Evolutionary conservation across 2,888 invertebrate species (phyloP).

Genomic region (Cataglyphis cursor): DNA sequence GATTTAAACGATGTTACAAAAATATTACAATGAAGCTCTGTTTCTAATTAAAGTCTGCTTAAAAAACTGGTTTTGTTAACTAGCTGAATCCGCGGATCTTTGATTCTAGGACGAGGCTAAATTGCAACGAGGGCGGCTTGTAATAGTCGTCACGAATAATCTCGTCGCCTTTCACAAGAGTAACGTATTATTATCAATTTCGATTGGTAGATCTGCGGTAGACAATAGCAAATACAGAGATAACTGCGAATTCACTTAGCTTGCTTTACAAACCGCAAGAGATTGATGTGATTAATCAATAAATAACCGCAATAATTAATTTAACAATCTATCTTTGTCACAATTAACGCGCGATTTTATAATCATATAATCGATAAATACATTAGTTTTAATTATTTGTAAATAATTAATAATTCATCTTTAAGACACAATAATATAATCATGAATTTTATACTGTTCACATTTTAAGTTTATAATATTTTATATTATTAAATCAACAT

Average conservation of each 20-base stretch:
- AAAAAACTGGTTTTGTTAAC: neutral
- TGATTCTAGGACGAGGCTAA: slow-evolving; percentile 41
- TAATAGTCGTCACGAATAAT: slow-evolving; percentile 34
- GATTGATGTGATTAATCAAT: neutral
- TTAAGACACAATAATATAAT: neutral
- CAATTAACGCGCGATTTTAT: neutral
- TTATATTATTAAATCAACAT: neutral
- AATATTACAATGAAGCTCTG: neutral
- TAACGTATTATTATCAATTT: slow-evolving; percentile 21
- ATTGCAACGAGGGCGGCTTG: slow-evolving; percentile 28
- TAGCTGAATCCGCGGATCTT: slow-evolving; percentile 28
- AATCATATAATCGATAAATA: neutral
- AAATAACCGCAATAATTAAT: neutral
- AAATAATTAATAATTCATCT: neutral
- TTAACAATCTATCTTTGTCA: neutral
- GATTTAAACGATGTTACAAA: neutral
- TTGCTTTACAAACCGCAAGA: neutral
- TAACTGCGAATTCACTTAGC: neutral
- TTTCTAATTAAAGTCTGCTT: neutral
- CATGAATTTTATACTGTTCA: neutral
- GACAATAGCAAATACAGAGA: neutral
- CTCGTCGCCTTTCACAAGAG: slow-evolving; percentile 42
- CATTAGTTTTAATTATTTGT: neutral
- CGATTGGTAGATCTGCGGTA: neutral
- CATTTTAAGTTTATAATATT: neutral